Evolutionary conservation across 2,113 vertebrate genomes (phyloP).

Genomic region (Mirounga angustirostris): DNA sequence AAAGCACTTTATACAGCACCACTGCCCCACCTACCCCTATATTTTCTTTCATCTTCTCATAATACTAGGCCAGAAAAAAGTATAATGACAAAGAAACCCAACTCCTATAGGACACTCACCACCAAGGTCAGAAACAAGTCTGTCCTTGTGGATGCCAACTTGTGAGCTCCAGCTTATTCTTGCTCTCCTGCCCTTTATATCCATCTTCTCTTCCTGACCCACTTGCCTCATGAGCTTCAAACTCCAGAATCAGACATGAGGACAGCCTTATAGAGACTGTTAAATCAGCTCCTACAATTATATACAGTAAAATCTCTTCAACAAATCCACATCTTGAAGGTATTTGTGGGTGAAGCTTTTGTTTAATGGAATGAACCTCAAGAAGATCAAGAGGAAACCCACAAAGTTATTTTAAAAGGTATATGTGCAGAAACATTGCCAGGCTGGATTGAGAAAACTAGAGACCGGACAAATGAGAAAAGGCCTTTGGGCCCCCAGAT

Average conservation of each 20-base stretch:
- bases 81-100: not conserved
- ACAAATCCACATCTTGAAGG: not conserved
- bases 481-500: not conserved
- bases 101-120: not conserved
- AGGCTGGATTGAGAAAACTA: not conserved
- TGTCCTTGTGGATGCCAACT: not conserved
- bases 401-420: not conserved
- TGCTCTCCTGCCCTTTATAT: not conserved
- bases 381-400: not conserved
- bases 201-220: not conserved
- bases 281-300: not conserved
- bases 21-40: not conserved
- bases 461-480: not conserved
- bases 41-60: conserved; percentile 4
- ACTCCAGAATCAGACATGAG: conserved; percentile 28
- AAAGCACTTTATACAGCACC: not conserved
- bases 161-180: not conserved
- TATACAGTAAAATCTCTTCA: not conserved
- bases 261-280: not conserved
- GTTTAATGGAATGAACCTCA: not conserved
- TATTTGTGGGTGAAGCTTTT: not conserved
- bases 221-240: conserved; percentile 7
- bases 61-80: not conserved
- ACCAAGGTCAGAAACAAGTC: not conserved
- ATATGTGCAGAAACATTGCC: not conserved